Evolutionary conservation across 2,113 vertebrate genomes (phyloP), one percentile per base, ranked within the genome.

Genomic region (Geothlypis trichas): DNA sequence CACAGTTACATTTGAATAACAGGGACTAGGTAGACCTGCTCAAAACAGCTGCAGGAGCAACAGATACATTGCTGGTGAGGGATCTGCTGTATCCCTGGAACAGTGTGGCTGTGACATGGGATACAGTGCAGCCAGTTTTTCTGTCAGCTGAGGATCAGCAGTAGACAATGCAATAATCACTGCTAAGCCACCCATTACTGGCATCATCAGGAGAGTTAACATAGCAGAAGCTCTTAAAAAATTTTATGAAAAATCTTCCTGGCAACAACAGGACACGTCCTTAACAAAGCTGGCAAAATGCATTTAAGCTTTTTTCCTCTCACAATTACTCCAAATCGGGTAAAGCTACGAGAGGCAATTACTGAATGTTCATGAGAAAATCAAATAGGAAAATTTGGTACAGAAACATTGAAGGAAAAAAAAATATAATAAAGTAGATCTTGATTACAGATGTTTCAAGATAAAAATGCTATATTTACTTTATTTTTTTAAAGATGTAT

Each of bases 401-500:
- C 1, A 14, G 52, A 92, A 86, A 58, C 17, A 84, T 1, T 16
- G 31, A 77, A 69, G 39, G 27, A 67, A 87, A 92, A 87, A 88
- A 74, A 33, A 20, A 88, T 3, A 28, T 23, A 47, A 61, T 69
- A 80, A 91, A 77, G 31, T 22, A 77, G 16, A 85, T 55, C 37
- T 35, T 80, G 33, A 72, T 49, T 69, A 77, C 20, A 84, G 54
- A 75, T 27, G 6, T 89, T 95, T 75, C 61, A 84, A 84, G 42
- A 90, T 7, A 71, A 92, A 89, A 81, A 72, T 31, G 17, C 31
- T 68, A 61, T 31, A 91, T 75, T 44, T 71, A 84, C 24, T 76
- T 68, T 52, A 54, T 58, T 93, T 94, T 94, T 89, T 87, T 26
- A 30, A 96, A 96, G 30, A 75, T 44, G 17, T 28, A 84, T 58